Evolutionary conservation across 2,113 vertebrate species (phyloP), one percentile per base, ranked within the genome.

Genomic region (Cyphomyrus discorhynchus): DNA sequence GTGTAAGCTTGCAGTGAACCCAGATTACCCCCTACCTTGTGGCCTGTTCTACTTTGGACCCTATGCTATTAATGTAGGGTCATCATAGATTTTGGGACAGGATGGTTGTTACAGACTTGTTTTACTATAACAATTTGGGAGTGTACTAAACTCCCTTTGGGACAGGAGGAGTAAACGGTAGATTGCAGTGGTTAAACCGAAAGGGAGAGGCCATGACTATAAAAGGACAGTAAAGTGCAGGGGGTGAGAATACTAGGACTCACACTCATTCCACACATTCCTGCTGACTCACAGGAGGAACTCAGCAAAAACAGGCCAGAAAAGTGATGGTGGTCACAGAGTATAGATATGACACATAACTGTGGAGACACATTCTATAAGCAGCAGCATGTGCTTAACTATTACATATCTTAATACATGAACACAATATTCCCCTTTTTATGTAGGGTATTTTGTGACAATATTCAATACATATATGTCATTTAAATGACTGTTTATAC

Each of bases 241-340:
- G 92, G 93, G 92, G 92, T 93, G 91, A 93, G 93, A 70, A 93
- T 87, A 92, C 91, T 92, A 89, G 88, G 86, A 82, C 88, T 92
- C 35, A 62, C 42, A 92, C 92, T 94, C 93, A 95, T 95, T 95
- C 95, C 92, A 94, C 93, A 93, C 94, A 96, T 96, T 96, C 95
- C 94, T 94, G 93, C 94, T 94, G 94, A 95, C 92, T 95, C 93
- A 94, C 91, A 35, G 50, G 49, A 82, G 49, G 88, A 91, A 93
- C 89, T 86, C 74, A 31, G 42, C n/a, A 24, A 83, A 91, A 87
- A 84, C 39, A 77, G 92, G 89, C 85, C 66, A 88, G 84, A 70
- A 52, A 84, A 82, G n/a, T 8, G 39, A 50, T 15, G 9, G 35
- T 21, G 45, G 19, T 49, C 11, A 15, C 86, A 21, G 56, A 85